These are phyloP conservation scores for Drosophila tanythrix DNA, from an alignment of 2,888 invertebrate species.

Conservation along the genomic window DNA sequence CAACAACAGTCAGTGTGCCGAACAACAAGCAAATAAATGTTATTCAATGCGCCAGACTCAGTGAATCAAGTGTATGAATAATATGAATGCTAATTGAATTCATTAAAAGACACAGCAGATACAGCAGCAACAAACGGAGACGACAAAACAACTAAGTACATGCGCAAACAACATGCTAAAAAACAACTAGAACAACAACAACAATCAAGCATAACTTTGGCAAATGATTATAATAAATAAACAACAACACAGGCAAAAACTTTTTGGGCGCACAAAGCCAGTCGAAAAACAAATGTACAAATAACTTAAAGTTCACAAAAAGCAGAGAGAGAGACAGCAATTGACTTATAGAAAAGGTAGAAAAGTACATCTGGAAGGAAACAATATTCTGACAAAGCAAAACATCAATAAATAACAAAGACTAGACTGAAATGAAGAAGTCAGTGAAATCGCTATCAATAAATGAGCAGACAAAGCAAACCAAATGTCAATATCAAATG, in stretches of 20 bases:
- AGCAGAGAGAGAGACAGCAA: constrained; percentile 16
- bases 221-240: constrained; percentile 69
- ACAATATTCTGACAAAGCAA: constrained; percentile 6
- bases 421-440: not conserved
- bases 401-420: not conserved
- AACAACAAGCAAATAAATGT: constrained; percentile 65
- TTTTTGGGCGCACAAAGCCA: constrained; percentile 42
- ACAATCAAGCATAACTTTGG: constrained; percentile 56
- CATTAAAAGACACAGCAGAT: constrained; percentile 47
- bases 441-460: constrained; percentile 12
- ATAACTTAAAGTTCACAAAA: constrained; percentile 18
- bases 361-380: constrained; percentile 6
- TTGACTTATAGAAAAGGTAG: constrained; percentile 1
- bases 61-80: constrained; percentile 77
- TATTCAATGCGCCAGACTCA: constrained; percentile 60
- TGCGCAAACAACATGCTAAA: constrained; percentile 46
- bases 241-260: constrained; percentile 52
- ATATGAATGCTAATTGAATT: constrained; percentile 81
- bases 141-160: constrained; percentile 51
- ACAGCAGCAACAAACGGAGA: constrained; percentile 31
- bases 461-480: constrained; percentile 18
- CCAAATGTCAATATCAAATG: constrained; percentile 50
- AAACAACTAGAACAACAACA: constrained; percentile 25
- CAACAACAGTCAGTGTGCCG: constrained; percentile 26
- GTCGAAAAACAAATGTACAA: constrained; percentile 28